phyloP scores from a whole-genome alignment of 2,797 vertebrate species.

The Trachops cirrhosus region DNA sequence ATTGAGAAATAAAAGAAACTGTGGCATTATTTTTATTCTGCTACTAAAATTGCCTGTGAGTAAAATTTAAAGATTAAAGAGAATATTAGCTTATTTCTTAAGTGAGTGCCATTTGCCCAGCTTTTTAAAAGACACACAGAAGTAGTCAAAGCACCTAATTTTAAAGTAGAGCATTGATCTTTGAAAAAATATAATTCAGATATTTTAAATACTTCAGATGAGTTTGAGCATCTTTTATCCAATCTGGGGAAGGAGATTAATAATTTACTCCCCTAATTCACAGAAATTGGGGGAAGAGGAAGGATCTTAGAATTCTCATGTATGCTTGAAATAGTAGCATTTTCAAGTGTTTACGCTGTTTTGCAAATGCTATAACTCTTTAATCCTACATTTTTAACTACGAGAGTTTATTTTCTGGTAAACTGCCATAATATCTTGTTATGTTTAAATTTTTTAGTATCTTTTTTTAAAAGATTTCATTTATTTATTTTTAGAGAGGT shows the following conservation, averaged over 20 bases:
- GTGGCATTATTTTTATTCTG: constrained; percentile 23
- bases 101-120: not conserved
- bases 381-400: not conserved
- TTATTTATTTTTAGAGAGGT: too few relatives aligned
- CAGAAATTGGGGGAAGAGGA: not conserved
- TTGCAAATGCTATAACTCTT: not conserved
- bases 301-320: not conserved
- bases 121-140: constrained; percentile 18
- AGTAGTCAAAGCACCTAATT: not conserved
- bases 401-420: not conserved
- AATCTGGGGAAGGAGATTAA: not conserved
- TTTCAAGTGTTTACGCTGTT: not conserved
- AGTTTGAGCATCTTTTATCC: not conserved
- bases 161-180: not conserved
- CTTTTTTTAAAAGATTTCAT: not conserved
- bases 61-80: constrained; percentile 12
- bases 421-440: not conserved
- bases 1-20: constrained; percentile 3
- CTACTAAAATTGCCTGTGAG: not conserved
- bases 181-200: not conserved
- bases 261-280: not conserved
- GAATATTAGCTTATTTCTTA: not conserved
- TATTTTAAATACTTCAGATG: not conserved
- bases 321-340: not conserved
- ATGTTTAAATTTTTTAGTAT: not conserved